These are phyloP conservation scores for Drosophila nasuta DNA, from an alignment of 1,140 invertebrate species.

Conservation along the genomic window DNA sequence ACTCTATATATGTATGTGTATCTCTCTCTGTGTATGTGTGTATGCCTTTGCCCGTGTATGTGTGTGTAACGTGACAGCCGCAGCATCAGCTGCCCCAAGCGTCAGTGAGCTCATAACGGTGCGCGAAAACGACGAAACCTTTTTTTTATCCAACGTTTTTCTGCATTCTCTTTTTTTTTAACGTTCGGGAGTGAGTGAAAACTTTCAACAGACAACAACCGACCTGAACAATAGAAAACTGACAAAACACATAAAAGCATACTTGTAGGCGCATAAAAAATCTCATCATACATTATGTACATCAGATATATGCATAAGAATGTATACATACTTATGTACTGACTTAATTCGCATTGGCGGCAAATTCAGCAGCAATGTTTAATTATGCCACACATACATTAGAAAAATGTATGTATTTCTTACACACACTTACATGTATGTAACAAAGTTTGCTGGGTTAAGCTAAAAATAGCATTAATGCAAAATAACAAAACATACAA, in stretches of 20 bases:
- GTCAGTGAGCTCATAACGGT: slow-evolving; percentile 57
- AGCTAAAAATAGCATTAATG: slow-evolving; percentile 47
- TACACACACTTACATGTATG: slow-evolving; percentile 8
- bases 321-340: neutral
- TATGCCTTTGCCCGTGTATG: neutral
- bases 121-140: slow-evolving; percentile 49
- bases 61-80: slow-evolving; percentile 43
- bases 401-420: slow-evolving; percentile 15
- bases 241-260: slow-evolving; percentile 8
- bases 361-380: slow-evolving; percentile 24
- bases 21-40: neutral
- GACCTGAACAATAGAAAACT: slow-evolving; percentile 4
- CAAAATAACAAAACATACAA: slow-evolving; percentile 17
- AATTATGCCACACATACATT: neutral
- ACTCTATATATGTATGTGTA: slow-evolving; percentile 4
- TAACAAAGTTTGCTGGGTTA: slow-evolving; percentile 10
- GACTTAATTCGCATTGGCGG: slow-evolving; percentile 16
- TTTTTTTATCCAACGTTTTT: slow-evolving; percentile 28
- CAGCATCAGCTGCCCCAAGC: slow-evolving; percentile 53
- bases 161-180: slow-evolving; percentile 13
- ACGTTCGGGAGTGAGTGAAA: slow-evolving; percentile 37
- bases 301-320: neutral
- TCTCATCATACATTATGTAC: neutral
- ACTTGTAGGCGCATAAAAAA: slow-evolving; percentile 10
- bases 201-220: slow-evolving; percentile 6